A percentile compares a stretch with the other conserved stretches of the same genome.
These are phyloP conservation scores for Alethe diademata DNA, from an alignment of 2,113 vertebrate species.

Conservation along the genomic window DNA sequence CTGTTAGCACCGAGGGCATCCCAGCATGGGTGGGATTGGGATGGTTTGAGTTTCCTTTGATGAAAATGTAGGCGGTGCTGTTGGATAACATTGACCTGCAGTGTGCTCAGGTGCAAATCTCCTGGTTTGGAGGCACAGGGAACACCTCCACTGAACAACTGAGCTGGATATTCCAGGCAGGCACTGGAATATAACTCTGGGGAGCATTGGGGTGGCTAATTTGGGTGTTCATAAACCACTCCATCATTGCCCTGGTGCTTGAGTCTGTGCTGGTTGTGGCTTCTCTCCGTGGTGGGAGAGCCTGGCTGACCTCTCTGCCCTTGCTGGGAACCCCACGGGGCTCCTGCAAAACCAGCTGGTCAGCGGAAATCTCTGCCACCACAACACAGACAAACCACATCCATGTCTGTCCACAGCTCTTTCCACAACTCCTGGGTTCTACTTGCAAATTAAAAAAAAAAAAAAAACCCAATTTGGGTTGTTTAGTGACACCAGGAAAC, in stretches of 20 bases:
- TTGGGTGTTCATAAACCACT: background rate
- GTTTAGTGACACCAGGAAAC: background rate
- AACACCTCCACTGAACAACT: background rate
- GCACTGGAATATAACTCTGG: background rate
- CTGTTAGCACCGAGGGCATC: background rate
- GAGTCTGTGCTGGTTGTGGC: background rate
- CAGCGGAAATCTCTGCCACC: background rate
- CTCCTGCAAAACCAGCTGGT: background rate
- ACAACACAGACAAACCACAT: background rate
- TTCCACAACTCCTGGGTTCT: background rate
- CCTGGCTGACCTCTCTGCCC: background rate
- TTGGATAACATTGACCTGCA: background rate
- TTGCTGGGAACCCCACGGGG: background rate
- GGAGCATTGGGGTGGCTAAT: background rate
- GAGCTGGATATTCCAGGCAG: background rate
- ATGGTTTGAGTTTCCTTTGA: background rate
- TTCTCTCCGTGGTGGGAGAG: background rate
- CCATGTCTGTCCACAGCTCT: background rate
- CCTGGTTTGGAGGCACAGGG: background rate
- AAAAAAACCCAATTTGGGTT: too few relatives aligned
- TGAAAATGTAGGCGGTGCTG: background rate
- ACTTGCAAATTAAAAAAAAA: background rate
- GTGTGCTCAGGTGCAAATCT: background rate
- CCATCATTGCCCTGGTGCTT: background rate
- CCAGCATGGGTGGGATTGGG: background rate